Evolutionary conservation across 1,140 invertebrate species (phyloP).

Genomic region (Helicoverpa armigera): DNA sequence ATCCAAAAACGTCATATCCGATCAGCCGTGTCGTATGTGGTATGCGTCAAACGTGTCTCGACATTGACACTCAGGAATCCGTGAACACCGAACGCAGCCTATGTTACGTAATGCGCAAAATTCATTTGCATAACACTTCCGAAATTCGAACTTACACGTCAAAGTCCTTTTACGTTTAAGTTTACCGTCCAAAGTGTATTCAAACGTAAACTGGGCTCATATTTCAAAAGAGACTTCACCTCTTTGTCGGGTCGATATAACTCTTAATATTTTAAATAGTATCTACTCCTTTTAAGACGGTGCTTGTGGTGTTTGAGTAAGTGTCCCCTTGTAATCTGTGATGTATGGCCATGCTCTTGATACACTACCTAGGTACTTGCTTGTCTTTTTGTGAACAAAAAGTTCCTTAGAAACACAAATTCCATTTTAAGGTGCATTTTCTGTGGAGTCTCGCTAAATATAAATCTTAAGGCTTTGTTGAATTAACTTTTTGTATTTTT

Average conservation of each 20-base stretch:
- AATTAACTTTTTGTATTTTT: background rate
- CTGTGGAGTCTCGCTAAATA: background rate
- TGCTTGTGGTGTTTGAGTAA: constrained; percentile 49
- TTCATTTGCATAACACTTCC: constrained; percentile 34
- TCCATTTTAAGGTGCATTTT: constrained; percentile 20
- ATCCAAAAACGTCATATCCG: constrained; percentile 50
- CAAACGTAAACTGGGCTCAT: constrained; percentile 40
- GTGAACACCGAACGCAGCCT: constrained; percentile 8
- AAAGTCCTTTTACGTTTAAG: constrained; percentile 27
- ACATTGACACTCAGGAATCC: constrained; percentile 21
- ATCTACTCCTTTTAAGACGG: constrained; percentile 48
- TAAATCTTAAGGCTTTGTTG: background rate
- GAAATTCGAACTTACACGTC: constrained; percentile 20
- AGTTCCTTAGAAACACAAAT: constrained; percentile 41
- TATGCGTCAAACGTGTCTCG: constrained; percentile 37
- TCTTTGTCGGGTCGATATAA: constrained; percentile 44
- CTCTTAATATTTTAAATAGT: constrained; percentile 45
- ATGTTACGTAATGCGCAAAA: constrained; percentile 17
- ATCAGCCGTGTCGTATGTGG: constrained; percentile 12
- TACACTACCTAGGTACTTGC: constrained; percentile 36
- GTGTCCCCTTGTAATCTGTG: constrained; percentile 51
- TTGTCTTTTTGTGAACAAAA: constrained; percentile 29
- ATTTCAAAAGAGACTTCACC: constrained; percentile 46
- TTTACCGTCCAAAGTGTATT: constrained; percentile 21
- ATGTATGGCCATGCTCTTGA: constrained; percentile 46